Evolutionary conservation across 2,888 invertebrate genomes (phyloP).

Genomic region (Cryptophagus acutangulus): DNA sequence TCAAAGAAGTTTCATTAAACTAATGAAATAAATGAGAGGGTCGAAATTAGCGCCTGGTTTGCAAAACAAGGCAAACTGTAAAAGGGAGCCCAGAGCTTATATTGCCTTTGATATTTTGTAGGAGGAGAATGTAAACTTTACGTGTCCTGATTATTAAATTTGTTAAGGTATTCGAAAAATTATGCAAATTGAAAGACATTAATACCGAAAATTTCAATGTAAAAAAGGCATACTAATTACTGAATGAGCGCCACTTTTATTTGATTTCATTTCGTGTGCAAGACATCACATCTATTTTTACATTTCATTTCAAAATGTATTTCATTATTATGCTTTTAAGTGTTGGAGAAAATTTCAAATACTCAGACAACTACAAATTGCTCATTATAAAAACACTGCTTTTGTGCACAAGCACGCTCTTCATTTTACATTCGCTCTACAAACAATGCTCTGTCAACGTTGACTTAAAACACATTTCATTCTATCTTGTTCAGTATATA

Average conservation of each 20-base stretch:
- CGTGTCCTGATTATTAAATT: slow-evolving; percentile 40
- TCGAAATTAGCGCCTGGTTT: slow-evolving; percentile 40
- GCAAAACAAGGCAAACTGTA: slow-evolving; percentile 35
- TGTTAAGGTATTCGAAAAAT: slow-evolving; percentile 31
- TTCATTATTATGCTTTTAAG: slow-evolving; percentile 1
- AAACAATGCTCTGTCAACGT: slow-evolving; percentile 40
- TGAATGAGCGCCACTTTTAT: no score
- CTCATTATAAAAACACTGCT: slow-evolving; percentile 41
- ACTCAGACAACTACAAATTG: slow-evolving; percentile 41
- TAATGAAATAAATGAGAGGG: slow-evolving; percentile 42
- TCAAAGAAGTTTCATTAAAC: slow-evolving; percentile 42
- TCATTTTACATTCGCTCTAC: slow-evolving; percentile 39
- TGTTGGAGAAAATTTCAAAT: slow-evolving; percentile 28
- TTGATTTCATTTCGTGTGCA: no score
- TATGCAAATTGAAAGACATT: no score
- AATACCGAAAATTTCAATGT: no score
- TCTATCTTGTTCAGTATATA: slow-evolving; percentile 23
- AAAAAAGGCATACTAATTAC: no score
- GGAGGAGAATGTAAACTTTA: slow-evolving; percentile 33
- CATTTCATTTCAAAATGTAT: no score
- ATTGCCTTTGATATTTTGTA: slow-evolving; percentile 37
- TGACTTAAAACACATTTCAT: slow-evolving; percentile 38
- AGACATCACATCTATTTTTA: no score
- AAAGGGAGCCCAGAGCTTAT: slow-evolving; percentile 29
- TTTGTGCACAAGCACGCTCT: slow-evolving; percentile 39